Evolutionary conservation across 1,140 invertebrate genomes (phyloP).

Genomic region (Rhagoletis zephyria): DNA sequence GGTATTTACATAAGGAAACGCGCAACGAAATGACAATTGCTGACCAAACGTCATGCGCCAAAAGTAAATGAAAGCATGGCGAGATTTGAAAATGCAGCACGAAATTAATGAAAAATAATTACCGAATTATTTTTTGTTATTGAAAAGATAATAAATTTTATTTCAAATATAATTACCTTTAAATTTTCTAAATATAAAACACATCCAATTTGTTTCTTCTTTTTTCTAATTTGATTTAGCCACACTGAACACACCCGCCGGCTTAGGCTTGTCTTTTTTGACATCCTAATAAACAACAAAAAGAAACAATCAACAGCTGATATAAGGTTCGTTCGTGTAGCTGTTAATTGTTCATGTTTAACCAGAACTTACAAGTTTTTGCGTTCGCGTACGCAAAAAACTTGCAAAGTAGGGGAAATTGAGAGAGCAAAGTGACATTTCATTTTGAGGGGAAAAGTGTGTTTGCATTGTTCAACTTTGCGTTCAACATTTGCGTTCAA

Average conservation of each 20-base stretch:
- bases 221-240: not conserved
- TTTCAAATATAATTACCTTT: not conserved
- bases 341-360: too few relatives aligned
- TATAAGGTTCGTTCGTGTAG: too few relatives aligned
- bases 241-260: slow-evolving; percentile 38
- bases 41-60: not conserved
- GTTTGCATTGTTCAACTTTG: too few relatives aligned
- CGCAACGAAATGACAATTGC: slow-evolving; percentile 48
- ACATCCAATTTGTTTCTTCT: not conserved
- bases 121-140: too few relatives aligned
- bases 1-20: slow-evolving; percentile 58
- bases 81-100: not conserved
- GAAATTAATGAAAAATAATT: too few relatives aligned
- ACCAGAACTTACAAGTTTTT: too few relatives aligned
- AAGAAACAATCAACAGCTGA: too few relatives aligned
- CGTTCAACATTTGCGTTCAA: too few relatives aligned
- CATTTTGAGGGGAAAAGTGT: too few relatives aligned
- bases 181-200: not conserved
- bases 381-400: too few relatives aligned
- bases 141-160: not conserved
- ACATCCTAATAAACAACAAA: not conserved
- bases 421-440: too few relatives aligned
- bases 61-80: not conserved
- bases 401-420: too few relatives aligned
- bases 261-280: not conserved